A percentile compares a stretch with the other conserved stretches of the same genome.
Evolutionary conservation across 2,888 invertebrate genomes (phyloP).

Genomic region (Tachina lurida): DNA sequence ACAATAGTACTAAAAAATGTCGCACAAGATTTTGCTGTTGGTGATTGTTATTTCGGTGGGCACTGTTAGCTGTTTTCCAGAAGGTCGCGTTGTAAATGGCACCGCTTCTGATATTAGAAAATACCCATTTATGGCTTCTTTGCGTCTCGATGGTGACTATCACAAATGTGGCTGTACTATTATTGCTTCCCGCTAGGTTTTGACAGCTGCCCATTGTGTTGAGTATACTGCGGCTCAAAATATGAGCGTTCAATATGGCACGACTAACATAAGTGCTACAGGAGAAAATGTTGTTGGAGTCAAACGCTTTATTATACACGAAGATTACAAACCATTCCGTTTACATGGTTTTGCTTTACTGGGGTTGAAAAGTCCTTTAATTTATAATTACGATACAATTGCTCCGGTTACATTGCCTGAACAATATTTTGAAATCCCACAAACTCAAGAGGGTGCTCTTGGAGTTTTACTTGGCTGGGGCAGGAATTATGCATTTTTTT

Average conservation of each 20-base stretch:
- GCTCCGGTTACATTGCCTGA: constrained; percentile 78
- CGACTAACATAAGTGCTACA: constrained; percentile 71
- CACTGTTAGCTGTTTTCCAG: constrained; percentile 68
- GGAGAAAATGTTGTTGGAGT: constrained; percentile 76
- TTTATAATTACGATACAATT: constrained; percentile 75
- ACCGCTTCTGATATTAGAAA: constrained; percentile 75
- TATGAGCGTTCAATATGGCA: constrained; percentile 77
- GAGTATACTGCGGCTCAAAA: constrained; percentile 41
- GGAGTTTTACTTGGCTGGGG: constrained; percentile 81
- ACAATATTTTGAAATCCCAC: constrained; percentile 74
- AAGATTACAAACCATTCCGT: constrained; percentile 75
- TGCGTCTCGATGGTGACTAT: constrained; percentile 75
- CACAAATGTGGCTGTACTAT: constrained; percentile 79
- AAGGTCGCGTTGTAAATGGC: constrained; percentile 79
- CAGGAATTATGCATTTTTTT: constrained; percentile 75
- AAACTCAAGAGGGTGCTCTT: constrained; percentile 73
- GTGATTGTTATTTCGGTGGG: constrained; percentile 23
- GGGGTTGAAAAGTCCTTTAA: constrained; percentile 76
- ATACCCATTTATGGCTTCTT: constrained; percentile 79
- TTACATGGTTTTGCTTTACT: constrained; percentile 82
- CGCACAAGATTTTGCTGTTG: constrained; percentile 22
- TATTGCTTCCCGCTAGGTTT: constrained; percentile 74
- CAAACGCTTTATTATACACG: constrained; percentile 79
- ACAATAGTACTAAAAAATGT: constrained; percentile 36
- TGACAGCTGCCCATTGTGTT: constrained; percentile 80